Evolutionary conservation across 2,113 vertebrate species (phyloP).

Genomic region (Empidonax traillii): DNA sequence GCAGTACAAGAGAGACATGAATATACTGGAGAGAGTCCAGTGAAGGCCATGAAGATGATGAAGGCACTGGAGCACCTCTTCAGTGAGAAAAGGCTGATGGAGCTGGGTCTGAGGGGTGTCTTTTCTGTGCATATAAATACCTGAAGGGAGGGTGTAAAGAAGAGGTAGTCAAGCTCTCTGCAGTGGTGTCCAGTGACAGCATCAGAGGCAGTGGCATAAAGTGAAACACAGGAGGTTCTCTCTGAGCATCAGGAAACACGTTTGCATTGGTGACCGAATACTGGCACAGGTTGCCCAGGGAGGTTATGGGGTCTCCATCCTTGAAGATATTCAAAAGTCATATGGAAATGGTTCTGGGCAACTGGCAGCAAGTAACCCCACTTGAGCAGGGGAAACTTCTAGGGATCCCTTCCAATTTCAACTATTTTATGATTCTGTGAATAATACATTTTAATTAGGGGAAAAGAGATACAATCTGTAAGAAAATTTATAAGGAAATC

Average conservation of each 20-base stretch:
- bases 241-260: neutral
- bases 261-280: neutral
- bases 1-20: neutral
- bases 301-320: rapidly evolving
- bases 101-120: neutral
- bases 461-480: neutral
- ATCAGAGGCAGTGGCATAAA: neutral
- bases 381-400: neutral
- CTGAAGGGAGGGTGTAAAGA: neutral
- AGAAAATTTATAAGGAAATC: neutral
- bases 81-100: neutral
- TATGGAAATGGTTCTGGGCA: neutral
- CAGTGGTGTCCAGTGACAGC: neutral
- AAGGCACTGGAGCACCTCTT: neutral
- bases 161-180: neutral
- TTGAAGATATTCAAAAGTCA: neutral
- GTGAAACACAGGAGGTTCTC: neutral
- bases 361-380: neutral
- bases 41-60: neutral
- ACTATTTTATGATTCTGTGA: neutral
- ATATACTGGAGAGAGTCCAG: neutral
- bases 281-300: neutral
- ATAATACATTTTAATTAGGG: neutral
- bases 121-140: neutral
- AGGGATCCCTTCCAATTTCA: neutral